Percentiles rank a stretch among this genome's conserved stretches.
Evolutionary conservation across 1,140 invertebrate genomes (phyloP).

Genomic region (Akabosia matsudoensis): DNA sequence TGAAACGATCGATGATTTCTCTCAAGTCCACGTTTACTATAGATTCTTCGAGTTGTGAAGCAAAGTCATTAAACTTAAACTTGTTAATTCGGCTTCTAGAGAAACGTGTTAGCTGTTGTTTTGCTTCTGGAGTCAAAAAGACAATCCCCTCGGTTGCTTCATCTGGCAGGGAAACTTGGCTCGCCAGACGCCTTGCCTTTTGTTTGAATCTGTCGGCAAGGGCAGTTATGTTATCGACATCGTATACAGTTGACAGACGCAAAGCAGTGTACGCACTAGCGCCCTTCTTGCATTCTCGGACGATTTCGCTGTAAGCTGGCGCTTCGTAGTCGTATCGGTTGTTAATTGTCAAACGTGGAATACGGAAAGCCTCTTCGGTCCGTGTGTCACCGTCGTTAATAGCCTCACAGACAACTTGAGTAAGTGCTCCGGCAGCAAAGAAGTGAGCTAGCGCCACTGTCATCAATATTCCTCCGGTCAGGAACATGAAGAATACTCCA

Average conservation of each 20-base stretch:
- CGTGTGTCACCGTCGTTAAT: conserved; percentile 38
- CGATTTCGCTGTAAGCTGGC: conserved; percentile 36
- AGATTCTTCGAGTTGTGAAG: conserved; percentile 30
- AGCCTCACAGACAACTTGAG: conserved; percentile 41
- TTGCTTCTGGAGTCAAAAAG: conserved; percentile 37
- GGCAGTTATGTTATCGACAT: conserved; percentile 31
- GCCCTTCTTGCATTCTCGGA: conserved; percentile 27
- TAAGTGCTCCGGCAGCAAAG: conserved; percentile 27
- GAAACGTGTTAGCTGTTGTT: conserved; percentile 36
- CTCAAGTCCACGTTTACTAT: conserved; percentile 37
- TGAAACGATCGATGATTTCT: conserved; percentile 37
- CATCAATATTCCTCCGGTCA: conserved; percentile 25
- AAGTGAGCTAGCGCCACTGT: conserved; percentile 33
- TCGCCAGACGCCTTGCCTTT: conserved; percentile 29
- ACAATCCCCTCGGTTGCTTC: conserved; percentile 39
- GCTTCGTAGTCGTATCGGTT: conserved; percentile 33
- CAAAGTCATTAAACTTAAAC: conserved; percentile 38
- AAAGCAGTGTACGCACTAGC: conserved; percentile 38
- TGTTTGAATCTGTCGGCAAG: conserved; percentile 33
- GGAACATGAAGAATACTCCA: conserved; percentile 42
- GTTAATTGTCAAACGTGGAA: conserved; percentile 31
- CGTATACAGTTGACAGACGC: conserved; percentile 32
- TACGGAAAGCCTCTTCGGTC: conserved; percentile 35
- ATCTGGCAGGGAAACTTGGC: conserved; percentile 29
- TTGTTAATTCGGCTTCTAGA: conserved; percentile 34